Base-by-base conservation (phyloP, 2,113 vertebrate species). In the Mus pahari region DNA sequence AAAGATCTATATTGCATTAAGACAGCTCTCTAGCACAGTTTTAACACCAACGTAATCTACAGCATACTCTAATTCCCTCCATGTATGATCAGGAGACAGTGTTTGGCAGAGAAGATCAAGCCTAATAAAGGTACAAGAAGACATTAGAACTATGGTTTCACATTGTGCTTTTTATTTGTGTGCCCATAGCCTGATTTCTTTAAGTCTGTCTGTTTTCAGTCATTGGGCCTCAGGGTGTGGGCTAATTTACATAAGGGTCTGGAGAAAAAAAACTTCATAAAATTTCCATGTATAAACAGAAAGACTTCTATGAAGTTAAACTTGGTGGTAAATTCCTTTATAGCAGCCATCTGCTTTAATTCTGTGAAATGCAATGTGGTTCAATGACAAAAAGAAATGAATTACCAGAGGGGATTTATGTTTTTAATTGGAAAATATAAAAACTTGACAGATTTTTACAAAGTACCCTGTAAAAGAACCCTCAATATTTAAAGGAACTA, bases 241-340 rank as follows among this genome's bases (percentile, higher is more conserved):
- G 42, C 28, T 91, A 74, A 93, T 94, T 96, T 97, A 77, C 64
- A 73, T 81, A 66, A 79, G 22, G 39, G 10, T 91, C 42, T 93
- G n/a, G 20, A 86, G 50, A 87, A 94, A 64, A 79, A 96, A 91
- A 81, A 90, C 26, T 93, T 96, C 64, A 96, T 88, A 94, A 96
- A 88, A 92, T 75, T 87, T 89, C 36, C 60, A 83, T 78, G 48
- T 95, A 86, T 60, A 94, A 96, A 94, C 70, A 82, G 55, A 86
- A 92, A 94, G 66, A 74, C 7, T 96, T 92, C 9, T 91, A 36
- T 86, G 74, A 96, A 97, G 96, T 95, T 94, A 78, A 96, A 91
- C 39, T 78, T 89, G 9, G 71, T 95, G 71, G 92, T 94, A 97
- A 91, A 92, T 96, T 96, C 10, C 55, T 92, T 91, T 50, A 95